phyloP scores from a whole-genome alignment of 2,888 invertebrate genomes.

The Boloria selene region DNA sequence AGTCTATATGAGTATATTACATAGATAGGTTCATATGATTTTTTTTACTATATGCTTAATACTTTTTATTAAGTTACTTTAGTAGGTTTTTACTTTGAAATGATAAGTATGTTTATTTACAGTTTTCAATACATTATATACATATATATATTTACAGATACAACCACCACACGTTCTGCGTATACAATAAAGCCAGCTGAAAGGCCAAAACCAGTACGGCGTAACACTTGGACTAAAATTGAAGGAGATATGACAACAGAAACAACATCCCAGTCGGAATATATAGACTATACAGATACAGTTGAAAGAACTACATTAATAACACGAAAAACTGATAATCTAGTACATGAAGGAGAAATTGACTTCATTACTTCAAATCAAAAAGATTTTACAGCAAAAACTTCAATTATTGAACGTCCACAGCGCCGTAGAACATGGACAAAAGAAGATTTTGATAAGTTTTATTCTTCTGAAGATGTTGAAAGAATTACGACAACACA shows the following conservation, averaged over 20 bases:
- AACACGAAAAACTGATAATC: conserved; percentile 84
- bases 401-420: conserved; percentile 80
- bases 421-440: conserved; percentile 86
- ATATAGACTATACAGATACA: conserved; percentile 82
- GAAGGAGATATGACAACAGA: conserved; percentile 88
- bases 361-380: conserved; percentile 85
- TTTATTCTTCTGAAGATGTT: conserved; percentile 82
- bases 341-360: conserved; percentile 86
- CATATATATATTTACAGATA: conserved; percentile 74
- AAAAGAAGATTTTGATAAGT: conserved; percentile 87
- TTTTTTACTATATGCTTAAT: too few relatives aligned
- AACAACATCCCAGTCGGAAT: conserved; percentile 86
- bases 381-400: conserved; percentile 84
- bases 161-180: conserved; percentile 86
- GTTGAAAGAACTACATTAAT: conserved; percentile 84
- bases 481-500: conserved; percentile 85
- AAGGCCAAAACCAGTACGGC: conserved; percentile 84
- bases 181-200: conserved; percentile 87
- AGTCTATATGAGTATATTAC: too few relatives aligned
- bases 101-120: too few relatives aligned
- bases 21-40: too few relatives aligned
- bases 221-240: conserved; percentile 90
- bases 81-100: too few relatives aligned
- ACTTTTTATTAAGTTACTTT: too few relatives aligned
- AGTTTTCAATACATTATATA: conserved; percentile 1